Evolutionary conservation across 1,140 invertebrate genomes (phyloP), one percentile per base, ranked within the genome.

Genomic region (Cydia splendana): DNA sequence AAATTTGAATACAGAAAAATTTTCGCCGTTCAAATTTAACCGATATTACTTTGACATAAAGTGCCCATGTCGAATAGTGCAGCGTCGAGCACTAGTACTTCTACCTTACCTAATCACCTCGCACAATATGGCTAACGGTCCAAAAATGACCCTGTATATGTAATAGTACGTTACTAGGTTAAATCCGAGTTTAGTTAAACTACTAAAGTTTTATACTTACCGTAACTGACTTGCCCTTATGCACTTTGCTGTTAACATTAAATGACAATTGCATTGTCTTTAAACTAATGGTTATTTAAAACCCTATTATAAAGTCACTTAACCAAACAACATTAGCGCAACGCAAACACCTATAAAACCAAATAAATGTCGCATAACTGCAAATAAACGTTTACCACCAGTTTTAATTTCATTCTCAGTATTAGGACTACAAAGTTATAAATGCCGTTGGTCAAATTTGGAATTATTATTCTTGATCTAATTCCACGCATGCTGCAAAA

Each of bases 341-440:
- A 62, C 20, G 20, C 20, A 62, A 62, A 62, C 20, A 62, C 57
- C 57, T 62, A 24, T 62, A 62, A 24, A 62, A 62, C 20, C 57
- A 12, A 62, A 62, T 62, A 62, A 62, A 62, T 62, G 57, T 62
- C 57, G 57, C 57, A 62, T 62, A 62, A 62, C 51, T 53, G 20
- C 57, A 62, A 62, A 62, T 62, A 62, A 62, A 2, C 57, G 57
- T 62, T 24, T 1, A 62, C 57, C 57, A 24, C 7, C 20, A 24
- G 57, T 62, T 62, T 18, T 62, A 62, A 62, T 62, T 62, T 24
- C 57, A 62, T 62, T 18, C 57, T 62, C 20, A 12, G 4, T 18
- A 24, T 24, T 18, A 53, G 12, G 13, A 48, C 4, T 48, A 7
- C 51, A 53, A 53, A 53, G 15, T 53, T 53, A 18, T 13, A n/a